Conservation (phyloP, 2,113 vertebrate species). For the Lampris megalopsis region DNA sequence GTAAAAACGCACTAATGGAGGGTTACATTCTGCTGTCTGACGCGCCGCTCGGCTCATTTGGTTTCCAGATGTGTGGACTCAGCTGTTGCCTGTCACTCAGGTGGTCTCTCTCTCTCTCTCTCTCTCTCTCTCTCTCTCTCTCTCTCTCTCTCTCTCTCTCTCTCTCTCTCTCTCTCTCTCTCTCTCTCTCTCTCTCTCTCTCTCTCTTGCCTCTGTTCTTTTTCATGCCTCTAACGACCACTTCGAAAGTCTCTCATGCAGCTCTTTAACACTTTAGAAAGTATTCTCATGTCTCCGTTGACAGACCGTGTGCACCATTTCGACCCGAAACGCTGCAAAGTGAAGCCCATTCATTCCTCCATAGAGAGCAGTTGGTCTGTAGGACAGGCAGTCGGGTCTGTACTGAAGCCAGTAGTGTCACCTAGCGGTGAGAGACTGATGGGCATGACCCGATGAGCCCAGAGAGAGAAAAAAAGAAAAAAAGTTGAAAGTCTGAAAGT, state of each 20-base stretch:
- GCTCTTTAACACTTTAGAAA: conserved; percentile 30
- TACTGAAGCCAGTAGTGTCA: conserved; percentile 70
- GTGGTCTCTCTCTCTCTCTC: conserved; percentile 50
- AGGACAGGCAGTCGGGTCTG: neutral
- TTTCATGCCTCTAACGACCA: conserved; percentile 19
- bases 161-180: neutral
- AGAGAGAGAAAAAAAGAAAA: no score
- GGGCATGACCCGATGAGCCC: conserved; percentile 31
- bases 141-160: conserved; percentile 2
- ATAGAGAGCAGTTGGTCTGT: conserved; percentile 20
- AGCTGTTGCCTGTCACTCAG: conserved; percentile 91
- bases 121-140: conserved; percentile 10
- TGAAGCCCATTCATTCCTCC: conserved; percentile 42
- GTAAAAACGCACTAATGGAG: conserved; percentile 66
- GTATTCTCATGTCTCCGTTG: conserved; percentile 30
- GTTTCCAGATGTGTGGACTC: conserved; percentile 89
- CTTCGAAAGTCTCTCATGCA: conserved; percentile 1
- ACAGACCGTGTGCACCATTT: conserved; percentile 55
- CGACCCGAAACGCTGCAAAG: conserved; percentile 32
- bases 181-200: conserved; percentile 3
- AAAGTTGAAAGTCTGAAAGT: no score
- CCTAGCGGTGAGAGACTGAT: conserved; percentile 70
- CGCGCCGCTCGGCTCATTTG: conserved; percentile 33
- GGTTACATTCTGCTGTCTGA: conserved; percentile 28
- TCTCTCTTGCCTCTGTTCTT: neutral